A percentile compares a stretch with the other conserved stretches of the same genome.
Conservation (phyloP, 2,113 vertebrate genomes). For the Urocitellus parryii region DNA sequence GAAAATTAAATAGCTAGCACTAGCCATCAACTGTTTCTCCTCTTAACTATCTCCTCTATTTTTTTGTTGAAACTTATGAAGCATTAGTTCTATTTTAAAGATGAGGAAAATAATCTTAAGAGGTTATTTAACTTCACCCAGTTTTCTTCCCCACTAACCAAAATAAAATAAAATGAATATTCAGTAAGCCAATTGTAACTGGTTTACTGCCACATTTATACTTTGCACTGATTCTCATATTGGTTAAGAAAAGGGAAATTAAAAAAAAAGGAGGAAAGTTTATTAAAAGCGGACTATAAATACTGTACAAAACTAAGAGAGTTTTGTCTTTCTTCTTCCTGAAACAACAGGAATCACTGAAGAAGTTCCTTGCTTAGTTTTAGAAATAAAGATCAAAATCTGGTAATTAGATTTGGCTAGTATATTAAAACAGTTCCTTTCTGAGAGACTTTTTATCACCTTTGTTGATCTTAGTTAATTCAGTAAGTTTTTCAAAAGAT, state of each 20-base stretch:
- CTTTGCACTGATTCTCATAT: neutral
- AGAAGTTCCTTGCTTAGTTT: conserved; percentile 6
- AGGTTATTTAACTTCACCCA: neutral
- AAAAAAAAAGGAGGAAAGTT: neutral
- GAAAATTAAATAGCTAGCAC: neutral
- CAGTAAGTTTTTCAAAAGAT: conserved; percentile 33
- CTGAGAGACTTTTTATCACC: neutral
- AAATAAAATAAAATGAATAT: conserved; percentile 5
- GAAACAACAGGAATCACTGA: conserved; percentile 19
- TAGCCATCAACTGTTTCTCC: neutral
- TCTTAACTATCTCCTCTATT: neutral
- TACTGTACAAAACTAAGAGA: neutral
- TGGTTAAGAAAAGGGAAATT: neutral
- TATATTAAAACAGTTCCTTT: neutral
- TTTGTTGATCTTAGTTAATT: conserved; percentile 5
- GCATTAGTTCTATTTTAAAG: neutral
- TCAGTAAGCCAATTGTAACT: neutral
- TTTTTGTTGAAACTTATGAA: neutral
- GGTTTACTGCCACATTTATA: neutral
- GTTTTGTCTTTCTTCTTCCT: neutral
- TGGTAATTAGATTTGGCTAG: neutral
- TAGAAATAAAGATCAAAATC: conserved; percentile 27
- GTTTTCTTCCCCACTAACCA: conserved; percentile 10
- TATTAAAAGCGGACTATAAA: conserved; percentile 34
- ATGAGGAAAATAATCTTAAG: neutral